Evolutionary conservation across 2,113 vertebrate genomes (phyloP).

Genomic region (Cricetomys ansorgei): DNA sequence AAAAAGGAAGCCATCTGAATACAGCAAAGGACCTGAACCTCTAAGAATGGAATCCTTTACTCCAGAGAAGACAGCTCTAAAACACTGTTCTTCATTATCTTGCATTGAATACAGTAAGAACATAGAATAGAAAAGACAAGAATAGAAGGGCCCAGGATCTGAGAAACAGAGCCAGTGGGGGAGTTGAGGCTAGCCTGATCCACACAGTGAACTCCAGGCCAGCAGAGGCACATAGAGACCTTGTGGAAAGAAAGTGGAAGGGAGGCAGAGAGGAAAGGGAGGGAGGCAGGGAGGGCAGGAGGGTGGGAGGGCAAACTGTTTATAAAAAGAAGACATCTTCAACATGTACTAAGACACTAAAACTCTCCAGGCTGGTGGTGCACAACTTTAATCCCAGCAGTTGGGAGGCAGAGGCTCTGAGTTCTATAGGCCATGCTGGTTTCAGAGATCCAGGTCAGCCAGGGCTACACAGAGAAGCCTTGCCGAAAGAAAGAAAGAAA

Average conservation of each 20-base stretch:
- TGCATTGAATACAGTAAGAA: neutral
- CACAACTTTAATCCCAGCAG: neutral
- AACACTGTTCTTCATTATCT: neutral
- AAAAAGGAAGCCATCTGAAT: neutral
- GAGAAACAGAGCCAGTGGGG: neutral
- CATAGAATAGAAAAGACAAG: neutral
- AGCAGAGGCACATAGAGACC: neutral
- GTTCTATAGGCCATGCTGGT: neutral
- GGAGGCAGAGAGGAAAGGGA: neutral
- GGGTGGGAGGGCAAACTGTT: neutral
- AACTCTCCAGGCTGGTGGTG: neutral
- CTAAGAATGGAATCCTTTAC: neutral
- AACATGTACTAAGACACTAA: neutral
- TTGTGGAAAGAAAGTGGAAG: neutral
- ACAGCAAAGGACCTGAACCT: neutral
- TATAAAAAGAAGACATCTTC: conserved; percentile 1
- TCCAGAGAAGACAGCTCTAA: neutral
- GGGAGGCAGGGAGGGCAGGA: neutral
- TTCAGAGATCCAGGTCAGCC: neutral
- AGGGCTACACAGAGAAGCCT: too few species aligned
- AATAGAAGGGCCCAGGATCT: neutral
- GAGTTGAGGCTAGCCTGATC: neutral
- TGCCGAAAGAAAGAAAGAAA: too few species aligned
- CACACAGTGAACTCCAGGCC: neutral
- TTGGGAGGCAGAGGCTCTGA: neutral